These are phyloP conservation scores for Catostomus latipinnis DNA, from an alignment of 2,797 vertebrate species.

Conservation along the genomic window DNA sequence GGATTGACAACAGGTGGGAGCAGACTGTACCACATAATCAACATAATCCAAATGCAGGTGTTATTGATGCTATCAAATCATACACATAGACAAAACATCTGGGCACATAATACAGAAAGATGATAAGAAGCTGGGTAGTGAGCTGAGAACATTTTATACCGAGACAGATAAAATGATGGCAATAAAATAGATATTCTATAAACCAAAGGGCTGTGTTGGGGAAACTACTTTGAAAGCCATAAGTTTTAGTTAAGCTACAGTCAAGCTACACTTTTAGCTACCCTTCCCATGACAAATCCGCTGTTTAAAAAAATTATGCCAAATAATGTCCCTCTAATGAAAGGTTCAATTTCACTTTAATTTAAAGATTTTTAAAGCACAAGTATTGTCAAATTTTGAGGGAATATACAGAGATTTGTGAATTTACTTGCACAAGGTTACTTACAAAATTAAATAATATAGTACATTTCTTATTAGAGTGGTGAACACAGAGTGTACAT, in stretches of 20 bases:
- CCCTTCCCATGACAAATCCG: too few species aligned
- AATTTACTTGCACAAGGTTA: background rate
- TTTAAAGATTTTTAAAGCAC: background rate
- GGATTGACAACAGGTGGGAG: constrained; percentile 53
- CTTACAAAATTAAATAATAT: background rate
- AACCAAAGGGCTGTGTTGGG: background rate
- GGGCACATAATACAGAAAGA: constrained; percentile 64
- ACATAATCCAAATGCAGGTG: background rate
- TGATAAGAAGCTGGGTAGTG: constrained; percentile 67
- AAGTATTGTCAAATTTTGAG: background rate
- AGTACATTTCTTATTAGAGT: background rate
- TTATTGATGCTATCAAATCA: background rate
- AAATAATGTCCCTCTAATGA: too few species aligned
- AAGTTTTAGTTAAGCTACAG: too few species aligned
- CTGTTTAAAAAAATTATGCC: too few species aligned
- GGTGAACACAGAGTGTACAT: background rate
- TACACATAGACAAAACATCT: constrained; percentile 45
- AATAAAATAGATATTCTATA: constrained; percentile 76
- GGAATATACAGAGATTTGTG: background rate
- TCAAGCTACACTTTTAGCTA: too few species aligned
- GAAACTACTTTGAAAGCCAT: too few species aligned
- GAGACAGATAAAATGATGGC: constrained; percentile 67
- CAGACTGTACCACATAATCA: constrained; percentile 48
- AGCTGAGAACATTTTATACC: constrained; percentile 69
- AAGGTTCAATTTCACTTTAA: background rate